A percentile compares a stretch with the other conserved stretches of the same genome.
Evolutionary conservation across 1,140 invertebrate genomes (phyloP).

Genomic region (Conus betulinus): DNA sequence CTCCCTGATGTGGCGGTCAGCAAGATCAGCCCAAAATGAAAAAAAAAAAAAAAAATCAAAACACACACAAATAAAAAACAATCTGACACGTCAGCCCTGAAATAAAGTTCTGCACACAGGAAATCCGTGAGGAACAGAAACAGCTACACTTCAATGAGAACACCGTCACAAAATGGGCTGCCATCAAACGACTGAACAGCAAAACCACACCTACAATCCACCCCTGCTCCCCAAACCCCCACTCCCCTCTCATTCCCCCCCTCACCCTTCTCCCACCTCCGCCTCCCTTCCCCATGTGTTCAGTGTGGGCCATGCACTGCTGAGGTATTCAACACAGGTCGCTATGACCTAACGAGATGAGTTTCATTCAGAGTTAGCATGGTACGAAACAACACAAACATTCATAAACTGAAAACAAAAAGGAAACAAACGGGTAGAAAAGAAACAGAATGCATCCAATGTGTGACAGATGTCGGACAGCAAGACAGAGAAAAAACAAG

Average conservation of each 20-base stretch:
- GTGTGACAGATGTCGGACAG: neutral
- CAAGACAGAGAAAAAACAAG: neutral
- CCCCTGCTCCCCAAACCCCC: neutral
- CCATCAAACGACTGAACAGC: too few species aligned
- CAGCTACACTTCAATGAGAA: neutral
- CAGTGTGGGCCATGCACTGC: neutral
- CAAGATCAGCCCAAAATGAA: neutral
- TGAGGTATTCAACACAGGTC: conserved; percentile 2
- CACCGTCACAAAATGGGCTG: neutral
- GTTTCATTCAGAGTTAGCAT: neutral
- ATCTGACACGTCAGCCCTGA: neutral
- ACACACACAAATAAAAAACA: neutral
- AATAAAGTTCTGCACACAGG: neutral
- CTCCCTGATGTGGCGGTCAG: too few species aligned
- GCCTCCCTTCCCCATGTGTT: neutral
- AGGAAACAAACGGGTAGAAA: neutral
- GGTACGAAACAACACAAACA: neutral
- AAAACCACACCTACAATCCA: too few species aligned
- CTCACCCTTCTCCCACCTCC: neutral
- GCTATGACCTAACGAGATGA: neutral
- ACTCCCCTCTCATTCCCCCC: neutral
- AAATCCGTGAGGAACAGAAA: too few species aligned
- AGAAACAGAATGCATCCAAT: neutral
- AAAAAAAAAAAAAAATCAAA: neutral
- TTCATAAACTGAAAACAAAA: neutral